Base-by-base conservation (phyloP, 2,888 invertebrate species). In the Tipula lateralis region DNA sequence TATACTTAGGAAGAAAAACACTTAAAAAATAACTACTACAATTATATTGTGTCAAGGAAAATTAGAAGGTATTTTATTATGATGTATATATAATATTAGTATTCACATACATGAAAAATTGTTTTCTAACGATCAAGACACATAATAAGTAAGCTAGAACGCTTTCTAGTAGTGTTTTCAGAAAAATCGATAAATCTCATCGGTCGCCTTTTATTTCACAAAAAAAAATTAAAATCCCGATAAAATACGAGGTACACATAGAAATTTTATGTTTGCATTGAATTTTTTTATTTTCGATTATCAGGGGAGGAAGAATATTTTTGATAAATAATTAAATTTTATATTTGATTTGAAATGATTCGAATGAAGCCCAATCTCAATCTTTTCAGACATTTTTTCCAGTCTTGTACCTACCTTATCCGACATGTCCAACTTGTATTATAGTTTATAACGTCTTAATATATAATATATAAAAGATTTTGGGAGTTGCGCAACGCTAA, bases 321-420 rank as follows among this genome's bases (percentile, higher is more conserved):
- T 66, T 66, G 24, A 66, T 66, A 7, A 66, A 66, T 13, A 66
- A 66, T 24, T 66, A 19, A 24, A 66, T 66, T 66, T 66, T 66
- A 66, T 66, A 66, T 66, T 66, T 66, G 24, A 66, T 66, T 66
- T 66, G 66, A 32, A 82, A 82, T 82, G 82, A 82, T 82, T 82
- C 29, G 32, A 82, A 82, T 82, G 32, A 82, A 82, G 32, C 82
- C 29, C 32, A 82, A 30, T 82, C 30, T 16, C 82, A 82, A 30
- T 7, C 29, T 32, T 29, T 30, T 82, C 82, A 82, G 32, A 82
- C 16, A 82, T 82, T 82, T 82, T 82, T 82, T 29, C 30, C 82
- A 82, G 29, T 32, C 16, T 82, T 30, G 13, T 82, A 84, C 84
- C 84, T 84, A 84, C 84, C 84, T 84, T 84, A 44, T 84, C 84